phyloP scores from a whole-genome alignment of 2,797 vertebrate genomes.

The Typhlichthys eigenmanni region DNA sequence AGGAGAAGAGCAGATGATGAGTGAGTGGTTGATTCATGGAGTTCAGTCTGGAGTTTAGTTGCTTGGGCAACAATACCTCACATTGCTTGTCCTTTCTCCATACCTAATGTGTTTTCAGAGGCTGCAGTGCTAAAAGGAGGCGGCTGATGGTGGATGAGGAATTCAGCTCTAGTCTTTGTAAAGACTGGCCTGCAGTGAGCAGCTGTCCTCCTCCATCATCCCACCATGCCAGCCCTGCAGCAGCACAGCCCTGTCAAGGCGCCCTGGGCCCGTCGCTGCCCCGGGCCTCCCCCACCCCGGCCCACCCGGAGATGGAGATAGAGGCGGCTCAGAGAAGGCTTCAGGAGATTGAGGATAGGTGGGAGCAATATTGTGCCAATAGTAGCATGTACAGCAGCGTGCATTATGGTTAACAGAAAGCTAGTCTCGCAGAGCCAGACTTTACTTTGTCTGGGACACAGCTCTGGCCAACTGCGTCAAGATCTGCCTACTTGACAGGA shows the following conservation, averaged over 20 bases:
- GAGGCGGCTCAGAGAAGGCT: slow-evolving; percentile 80
- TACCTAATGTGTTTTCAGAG: slow-evolving; percentile 49
- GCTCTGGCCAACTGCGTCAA: no score
- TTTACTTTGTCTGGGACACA: no score
- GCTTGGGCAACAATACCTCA: background rate
- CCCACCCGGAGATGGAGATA: slow-evolving; percentile 73
- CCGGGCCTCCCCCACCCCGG: slow-evolving; percentile 24
- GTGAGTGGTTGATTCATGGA: slow-evolving; percentile 56
- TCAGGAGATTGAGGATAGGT: slow-evolving; percentile 83
- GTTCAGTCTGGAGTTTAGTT: background rate
- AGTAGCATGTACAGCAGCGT: background rate
- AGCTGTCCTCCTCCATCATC: slow-evolving; percentile 28
- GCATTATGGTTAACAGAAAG: no score
- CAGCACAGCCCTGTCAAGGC: slow-evolving; percentile 30
- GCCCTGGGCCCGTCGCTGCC: slow-evolving; percentile 26
- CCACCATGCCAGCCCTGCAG: slow-evolving; percentile 31
- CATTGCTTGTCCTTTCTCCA: background rate
- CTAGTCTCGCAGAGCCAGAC: no score
- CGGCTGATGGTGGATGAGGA: slow-evolving; percentile 67
- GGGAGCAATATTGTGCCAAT: slow-evolving; percentile 2
- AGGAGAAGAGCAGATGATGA: slow-evolving; percentile 75
- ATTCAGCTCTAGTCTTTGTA: slow-evolving; percentile 15
- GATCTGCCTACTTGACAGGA: no score
- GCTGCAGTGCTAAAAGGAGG: slow-evolving; percentile 76
- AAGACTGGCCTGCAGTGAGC: slow-evolving; percentile 48